Percentiles rank a stretch among this genome's conserved stretches.
phyloP scores from a whole-genome alignment of 2,113 vertebrate species.

The Sinocyclocheilus rhinocerous region DNA sequence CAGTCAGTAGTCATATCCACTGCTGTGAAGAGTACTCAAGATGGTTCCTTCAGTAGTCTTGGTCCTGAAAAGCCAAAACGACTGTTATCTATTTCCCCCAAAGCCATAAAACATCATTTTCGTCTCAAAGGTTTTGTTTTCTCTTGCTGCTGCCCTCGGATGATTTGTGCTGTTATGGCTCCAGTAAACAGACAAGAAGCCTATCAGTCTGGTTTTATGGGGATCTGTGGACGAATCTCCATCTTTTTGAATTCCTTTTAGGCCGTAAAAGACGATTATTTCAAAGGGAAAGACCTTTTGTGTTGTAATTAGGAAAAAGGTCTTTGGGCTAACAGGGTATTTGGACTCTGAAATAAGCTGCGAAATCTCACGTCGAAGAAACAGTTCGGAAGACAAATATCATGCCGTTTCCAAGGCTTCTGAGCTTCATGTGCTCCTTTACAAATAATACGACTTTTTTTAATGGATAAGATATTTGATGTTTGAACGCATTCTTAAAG shows the following conservation, averaged over 20 bases:
- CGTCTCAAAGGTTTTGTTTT: slow-evolving; percentile 71
- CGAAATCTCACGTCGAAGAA: not conserved
- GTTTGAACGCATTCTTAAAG: not conserved
- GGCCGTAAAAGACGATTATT: slow-evolving; percentile 59
- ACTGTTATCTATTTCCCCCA: slow-evolving; percentile 57
- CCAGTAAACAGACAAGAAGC: slow-evolving; percentile 38
- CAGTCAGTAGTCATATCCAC: not conserved
- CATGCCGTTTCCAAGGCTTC: not conserved
- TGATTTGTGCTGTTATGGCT: slow-evolving; percentile 61
- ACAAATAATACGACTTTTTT: not conserved
- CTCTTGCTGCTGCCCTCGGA: slow-evolving; percentile 46
- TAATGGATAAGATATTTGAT: not conserved
- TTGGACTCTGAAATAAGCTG: not conserved
- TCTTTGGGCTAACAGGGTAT: not conserved
- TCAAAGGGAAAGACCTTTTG: slow-evolving; percentile 40
- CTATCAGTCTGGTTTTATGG: slow-evolving; percentile 60
- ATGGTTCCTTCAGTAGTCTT: slow-evolving; percentile 27
- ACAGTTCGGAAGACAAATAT: not conserved
- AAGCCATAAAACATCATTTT: slow-evolving; percentile 63
- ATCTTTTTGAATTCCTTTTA: slow-evolving; percentile 61
- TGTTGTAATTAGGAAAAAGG: slow-evolving; percentile 46
- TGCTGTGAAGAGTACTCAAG: slow-evolving; percentile 17
- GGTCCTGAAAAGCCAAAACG: slow-evolving; percentile 56
- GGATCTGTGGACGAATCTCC: slow-evolving; percentile 55
- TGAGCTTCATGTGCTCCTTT: not conserved